Base-by-base conservation (phyloP, 2,888 invertebrate species). In the Clostera curtula region DNA sequence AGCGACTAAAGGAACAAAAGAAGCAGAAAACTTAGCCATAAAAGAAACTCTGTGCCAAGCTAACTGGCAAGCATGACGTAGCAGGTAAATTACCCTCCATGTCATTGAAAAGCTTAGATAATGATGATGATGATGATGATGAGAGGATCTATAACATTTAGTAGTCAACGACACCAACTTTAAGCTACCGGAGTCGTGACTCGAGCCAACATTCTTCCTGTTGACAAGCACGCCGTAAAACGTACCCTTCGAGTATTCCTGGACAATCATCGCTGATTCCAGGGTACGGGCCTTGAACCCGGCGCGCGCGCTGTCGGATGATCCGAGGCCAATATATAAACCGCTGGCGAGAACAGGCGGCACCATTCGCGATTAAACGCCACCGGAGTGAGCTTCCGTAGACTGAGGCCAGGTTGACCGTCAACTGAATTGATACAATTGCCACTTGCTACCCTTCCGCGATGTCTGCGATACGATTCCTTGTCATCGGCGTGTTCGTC, bases 271-370 rank as follows among this genome's bases (percentile, higher is more conserved):
- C 45, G 46, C 43, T 43, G 47, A 60, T 57, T 77, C 79, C 80
- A 73, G 80, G 74, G 73, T 65, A 59, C 36, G 43, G 73, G 69
- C 82, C 82, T 69, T 83, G 82, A 83, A 82, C 82, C 72, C 72
- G 51, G 65, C 60, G 67, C 67, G 52, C 56, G 60, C 71, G 70
- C 59, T 57, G 71, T 65, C 73, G 73, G 79, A 77, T 74, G 76
- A 72, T 64, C 64, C 82, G 82, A 83, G 82, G 82, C 79, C 79
- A 72, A 70, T 82, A 80, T 83, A 82, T 76, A 83, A 80, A 61
- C 60, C 58, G 55, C 49, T 61, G 59, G 53, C 57, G 55, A 56
- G 70, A 67, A 57, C 70, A 73, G 70, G 74, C 72, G 75, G 62
- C 73, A 77, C 65, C 82, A 82, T 77, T 83, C 76, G 75, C 70